Conservation (phyloP, 2,113 vertebrate genomes). For the Cyrtonyx montezumae region DNA sequence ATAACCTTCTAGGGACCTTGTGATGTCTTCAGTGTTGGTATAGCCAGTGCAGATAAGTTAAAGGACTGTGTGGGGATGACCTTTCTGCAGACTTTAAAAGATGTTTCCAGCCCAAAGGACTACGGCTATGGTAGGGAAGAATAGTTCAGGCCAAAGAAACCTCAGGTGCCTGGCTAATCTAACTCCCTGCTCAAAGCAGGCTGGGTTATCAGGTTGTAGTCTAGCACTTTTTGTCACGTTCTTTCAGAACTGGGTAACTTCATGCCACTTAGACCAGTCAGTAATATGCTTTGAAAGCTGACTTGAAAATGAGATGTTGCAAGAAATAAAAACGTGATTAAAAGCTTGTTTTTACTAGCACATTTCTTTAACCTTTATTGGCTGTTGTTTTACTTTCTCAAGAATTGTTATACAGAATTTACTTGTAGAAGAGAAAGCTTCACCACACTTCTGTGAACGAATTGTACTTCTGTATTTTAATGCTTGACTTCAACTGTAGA, state of each 20-base stretch:
- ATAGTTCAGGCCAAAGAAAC: not conserved
- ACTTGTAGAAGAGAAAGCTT: not conserved
- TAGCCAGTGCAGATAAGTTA: not conserved
- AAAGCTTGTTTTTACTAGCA: not conserved
- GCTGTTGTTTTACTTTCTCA: not conserved
- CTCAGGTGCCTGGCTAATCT: not conserved
- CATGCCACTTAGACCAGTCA: not conserved
- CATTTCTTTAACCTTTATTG: accelerated
- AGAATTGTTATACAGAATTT: not conserved
- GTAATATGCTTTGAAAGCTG: not conserved
- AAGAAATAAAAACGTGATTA: not conserved
- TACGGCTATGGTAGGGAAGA: not conserved
- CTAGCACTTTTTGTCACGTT: not conserved
- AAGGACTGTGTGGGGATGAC: not conserved
- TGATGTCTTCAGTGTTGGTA: not conserved
- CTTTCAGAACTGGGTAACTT: not conserved
- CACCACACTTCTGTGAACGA: not conserved
- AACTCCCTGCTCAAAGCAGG: not conserved
- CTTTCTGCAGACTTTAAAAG: not conserved
- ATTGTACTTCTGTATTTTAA: not conserved
- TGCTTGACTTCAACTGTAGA: not conserved
- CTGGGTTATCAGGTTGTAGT: not conserved
- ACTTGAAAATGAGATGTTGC: not conserved
- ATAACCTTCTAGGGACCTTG: not conserved
- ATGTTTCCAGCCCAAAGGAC: not conserved